Evolutionary conservation across 2,797 vertebrate genomes (phyloP).

Genomic region (Danionella dracula): DNA sequence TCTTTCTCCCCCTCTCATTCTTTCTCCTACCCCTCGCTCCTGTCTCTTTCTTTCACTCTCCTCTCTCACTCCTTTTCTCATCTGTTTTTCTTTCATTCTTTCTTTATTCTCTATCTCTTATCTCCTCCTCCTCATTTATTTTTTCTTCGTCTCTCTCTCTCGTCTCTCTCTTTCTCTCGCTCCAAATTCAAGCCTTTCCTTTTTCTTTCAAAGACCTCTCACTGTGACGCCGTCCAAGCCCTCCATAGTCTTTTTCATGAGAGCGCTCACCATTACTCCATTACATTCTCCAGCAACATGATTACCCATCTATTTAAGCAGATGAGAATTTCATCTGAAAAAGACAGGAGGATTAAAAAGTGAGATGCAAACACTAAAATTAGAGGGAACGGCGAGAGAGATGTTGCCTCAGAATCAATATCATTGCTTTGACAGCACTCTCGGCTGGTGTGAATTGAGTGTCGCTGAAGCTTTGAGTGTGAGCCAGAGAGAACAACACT

Average conservation of each 20-base stretch:
- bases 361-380: slow-evolving; percentile 48
- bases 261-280: slow-evolving; percentile 32
- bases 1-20: slow-evolving; percentile 9
- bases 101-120: slow-evolving; percentile 35
- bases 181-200: slow-evolving; percentile 38
- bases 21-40: too few species aligned
- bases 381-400: slow-evolving; percentile 7
- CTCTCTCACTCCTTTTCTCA: slow-evolving; percentile 27
- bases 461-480: slow-evolving; percentile 43
- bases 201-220: slow-evolving; percentile 48
- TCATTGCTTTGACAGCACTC: slow-evolving; percentile 44
- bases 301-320: slow-evolving; percentile 42
- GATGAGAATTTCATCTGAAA: slow-evolving; percentile 32
- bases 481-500: slow-evolving; percentile 44
- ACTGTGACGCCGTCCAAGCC: slow-evolving; percentile 42
- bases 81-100: slow-evolving; percentile 10
- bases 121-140: too few species aligned
- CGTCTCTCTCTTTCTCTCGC: slow-evolving; percentile 14
- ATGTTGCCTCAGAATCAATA: slow-evolving; percentile 40
- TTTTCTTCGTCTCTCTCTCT: too few species aligned
- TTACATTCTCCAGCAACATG: slow-evolving; percentile 37
- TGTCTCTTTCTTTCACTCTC: slow-evolving; percentile 43
- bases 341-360: slow-evolving; percentile 36
- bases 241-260: slow-evolving; percentile 43
- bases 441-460: slow-evolving; percentile 42